Percentiles rank a stretch among this genome's conserved stretches.
Conservation (phyloP, 2,888 invertebrate species). For the Agrochola circellaris region DNA sequence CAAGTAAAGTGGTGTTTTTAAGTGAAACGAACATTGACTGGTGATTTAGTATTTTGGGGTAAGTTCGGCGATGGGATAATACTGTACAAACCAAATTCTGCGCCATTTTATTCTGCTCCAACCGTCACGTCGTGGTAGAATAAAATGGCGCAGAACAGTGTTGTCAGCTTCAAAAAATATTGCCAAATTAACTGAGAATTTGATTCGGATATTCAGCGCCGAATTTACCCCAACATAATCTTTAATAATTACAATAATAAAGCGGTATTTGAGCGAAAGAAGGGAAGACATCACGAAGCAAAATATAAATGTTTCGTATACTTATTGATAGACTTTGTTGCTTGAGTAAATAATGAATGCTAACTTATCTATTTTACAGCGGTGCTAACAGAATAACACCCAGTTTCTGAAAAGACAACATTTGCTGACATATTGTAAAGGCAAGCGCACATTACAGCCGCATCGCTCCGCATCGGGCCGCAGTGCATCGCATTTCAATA, state of each 20-base stretch:
- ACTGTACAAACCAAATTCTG: not conserved
- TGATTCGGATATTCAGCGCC: not conserved
- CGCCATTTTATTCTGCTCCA: not conserved
- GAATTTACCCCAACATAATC: not conserved
- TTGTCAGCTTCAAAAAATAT: not conserved
- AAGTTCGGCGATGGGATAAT: not conserved
- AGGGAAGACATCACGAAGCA: conserved; percentile 30
- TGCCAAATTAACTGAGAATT: not conserved
- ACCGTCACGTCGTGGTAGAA: not conserved
- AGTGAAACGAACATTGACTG: not conserved
- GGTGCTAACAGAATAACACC: not conserved
- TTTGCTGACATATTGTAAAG: not conserved
- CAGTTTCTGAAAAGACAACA: not conserved
- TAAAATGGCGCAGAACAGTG: not conserved
- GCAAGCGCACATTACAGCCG: not conserved
- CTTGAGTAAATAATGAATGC: not conserved
- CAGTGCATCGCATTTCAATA: not conserved
- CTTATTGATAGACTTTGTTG: not conserved
- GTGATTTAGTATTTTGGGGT: not conserved
- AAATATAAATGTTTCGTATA: not conserved
- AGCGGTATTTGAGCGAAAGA: conserved; percentile 15
- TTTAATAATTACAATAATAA: not conserved
- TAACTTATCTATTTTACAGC: not conserved
- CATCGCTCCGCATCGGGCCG: not conserved
- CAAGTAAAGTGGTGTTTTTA: not conserved